phyloP scores from a whole-genome alignment of 2,113 vertebrate genomes.

The Pandion haliaetus region DNA sequence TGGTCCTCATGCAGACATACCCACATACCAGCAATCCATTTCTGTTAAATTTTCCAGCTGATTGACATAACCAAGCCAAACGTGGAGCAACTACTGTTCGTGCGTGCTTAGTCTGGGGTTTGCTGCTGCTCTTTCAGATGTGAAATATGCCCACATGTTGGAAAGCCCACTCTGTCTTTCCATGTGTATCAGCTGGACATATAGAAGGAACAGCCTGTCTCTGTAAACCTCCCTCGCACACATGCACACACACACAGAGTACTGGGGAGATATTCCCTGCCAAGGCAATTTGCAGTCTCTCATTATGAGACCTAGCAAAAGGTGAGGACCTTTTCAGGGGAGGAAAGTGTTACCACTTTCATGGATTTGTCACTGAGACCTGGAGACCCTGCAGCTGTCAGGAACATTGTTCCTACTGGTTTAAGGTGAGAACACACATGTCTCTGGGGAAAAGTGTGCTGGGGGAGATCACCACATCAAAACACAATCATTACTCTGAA shows the following conservation, averaged over 20 bases:
- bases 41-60: background rate
- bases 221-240: background rate
- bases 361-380: background rate
- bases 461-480: background rate
- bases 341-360: background rate
- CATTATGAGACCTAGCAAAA: background rate
- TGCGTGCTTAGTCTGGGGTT: background rate
- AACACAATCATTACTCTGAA: background rate
- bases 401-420: background rate
- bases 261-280: background rate
- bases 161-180: background rate
- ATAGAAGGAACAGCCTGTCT: background rate
- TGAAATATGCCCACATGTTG: background rate
- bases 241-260: accelerated
- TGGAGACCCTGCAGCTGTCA: background rate
- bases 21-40: background rate
- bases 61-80: background rate
- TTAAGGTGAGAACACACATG: background rate
- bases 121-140: background rate
- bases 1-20: background rate
- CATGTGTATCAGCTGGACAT: background rate
- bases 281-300: background rate
- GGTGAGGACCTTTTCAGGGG: background rate
- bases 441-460: background rate
- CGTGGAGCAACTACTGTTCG: background rate